Conservation (phyloP, 2,797 vertebrate genomes). For the Galago senegalensis region DNA sequence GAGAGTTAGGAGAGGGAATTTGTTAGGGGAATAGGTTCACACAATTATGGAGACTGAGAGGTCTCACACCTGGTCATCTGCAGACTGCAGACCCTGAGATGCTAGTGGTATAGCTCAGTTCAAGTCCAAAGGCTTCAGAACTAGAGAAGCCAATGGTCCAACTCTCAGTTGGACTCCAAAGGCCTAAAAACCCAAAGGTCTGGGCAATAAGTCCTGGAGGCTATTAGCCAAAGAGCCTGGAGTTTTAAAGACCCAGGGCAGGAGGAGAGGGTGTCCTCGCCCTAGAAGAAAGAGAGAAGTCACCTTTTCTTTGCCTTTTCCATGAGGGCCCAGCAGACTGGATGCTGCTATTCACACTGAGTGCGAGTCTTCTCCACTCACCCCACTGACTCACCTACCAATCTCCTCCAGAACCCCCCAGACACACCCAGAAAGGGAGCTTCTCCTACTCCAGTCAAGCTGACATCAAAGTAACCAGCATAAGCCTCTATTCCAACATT, state of each 20-base stretch:
- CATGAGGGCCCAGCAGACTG: background rate
- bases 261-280: background rate
- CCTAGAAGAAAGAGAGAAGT: background rate
- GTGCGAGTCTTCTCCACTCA: background rate
- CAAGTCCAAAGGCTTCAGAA: background rate
- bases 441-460: background rate
- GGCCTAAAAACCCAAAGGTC: background rate
- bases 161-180: background rate
- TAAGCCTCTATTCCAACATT: background rate
- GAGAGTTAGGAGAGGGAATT: too few relatives aligned
- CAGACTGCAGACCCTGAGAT: background rate
- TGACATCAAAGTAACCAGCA: background rate
- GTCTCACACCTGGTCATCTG: background rate
- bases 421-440: background rate
- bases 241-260: background rate
- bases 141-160: background rate
- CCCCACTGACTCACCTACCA: background rate
- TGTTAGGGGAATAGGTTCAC: background rate
- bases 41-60: background rate
- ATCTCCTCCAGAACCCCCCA: background rate
- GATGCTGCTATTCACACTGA: accelerated
- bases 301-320: background rate
- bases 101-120: background rate
- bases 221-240: background rate
- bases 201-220: background rate